Percentiles rank a stretch among this genome's conserved stretches.
Evolutionary conservation across 2,113 vertebrate species (phyloP).

Genomic region (Telmatochromis sp.): DNA sequence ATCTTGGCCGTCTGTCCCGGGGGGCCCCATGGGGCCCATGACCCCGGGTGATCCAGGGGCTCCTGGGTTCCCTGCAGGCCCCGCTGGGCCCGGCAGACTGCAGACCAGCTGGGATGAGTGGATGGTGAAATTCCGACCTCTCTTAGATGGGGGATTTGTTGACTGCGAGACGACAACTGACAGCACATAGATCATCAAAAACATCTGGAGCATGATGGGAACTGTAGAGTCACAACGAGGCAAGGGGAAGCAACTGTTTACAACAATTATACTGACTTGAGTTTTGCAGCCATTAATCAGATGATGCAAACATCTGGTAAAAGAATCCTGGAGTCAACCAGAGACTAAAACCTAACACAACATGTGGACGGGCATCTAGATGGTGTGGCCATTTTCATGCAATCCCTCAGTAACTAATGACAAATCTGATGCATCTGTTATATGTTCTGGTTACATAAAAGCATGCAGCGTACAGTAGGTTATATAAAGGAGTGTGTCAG

Average conservation of each 20-base stretch:
- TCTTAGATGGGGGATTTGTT: constrained; percentile 57
- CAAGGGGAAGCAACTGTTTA: not conserved
- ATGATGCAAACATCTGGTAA: not conserved
- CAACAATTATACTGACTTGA: not conserved
- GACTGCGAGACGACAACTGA: constrained; percentile 75
- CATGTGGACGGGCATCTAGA: not conserved
- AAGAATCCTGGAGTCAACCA: not conserved
- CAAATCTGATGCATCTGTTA: not conserved
- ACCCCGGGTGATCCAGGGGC: constrained; percentile 74
- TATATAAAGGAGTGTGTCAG: not conserved
- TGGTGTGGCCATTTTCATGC: not conserved
- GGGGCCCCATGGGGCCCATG: constrained; percentile 83
- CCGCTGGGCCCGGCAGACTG: constrained; percentile 83
- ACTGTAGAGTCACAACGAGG: constrained; percentile 53
- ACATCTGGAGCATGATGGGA: constrained; percentile 73
- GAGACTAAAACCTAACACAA: not conserved
- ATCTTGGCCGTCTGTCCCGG: constrained; percentile 85
- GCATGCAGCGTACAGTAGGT: not conserved
- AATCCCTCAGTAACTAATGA: not conserved
- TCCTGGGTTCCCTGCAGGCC: constrained; percentile 80
- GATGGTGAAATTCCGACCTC: constrained; percentile 65
- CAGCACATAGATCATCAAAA: constrained; percentile 73
- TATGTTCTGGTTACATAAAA: not conserved
- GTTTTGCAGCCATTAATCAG: not conserved
- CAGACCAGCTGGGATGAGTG: constrained; percentile 81